A percentile compares a stretch with the other conserved stretches of the same genome.
These are phyloP conservation scores for Gymnosoma rotundatum DNA, from an alignment of 2,888 invertebrate genomes.

Conservation along the genomic window DNA sequence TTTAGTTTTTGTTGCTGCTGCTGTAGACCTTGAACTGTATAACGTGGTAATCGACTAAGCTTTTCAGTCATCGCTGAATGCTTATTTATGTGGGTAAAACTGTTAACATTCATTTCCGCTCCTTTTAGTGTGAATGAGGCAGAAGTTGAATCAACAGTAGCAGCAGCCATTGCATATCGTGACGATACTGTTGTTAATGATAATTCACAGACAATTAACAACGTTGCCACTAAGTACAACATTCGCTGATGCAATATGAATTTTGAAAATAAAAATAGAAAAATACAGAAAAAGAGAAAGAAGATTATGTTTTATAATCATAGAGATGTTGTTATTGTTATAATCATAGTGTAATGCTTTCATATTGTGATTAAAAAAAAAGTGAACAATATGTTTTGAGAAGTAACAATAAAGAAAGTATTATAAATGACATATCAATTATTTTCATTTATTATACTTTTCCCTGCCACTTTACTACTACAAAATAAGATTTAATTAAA, in stretches of 20 bases:
- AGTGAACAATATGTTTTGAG: background rate
- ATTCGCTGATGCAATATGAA: slow-evolving; percentile 72
- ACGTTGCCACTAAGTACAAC: slow-evolving; percentile 74
- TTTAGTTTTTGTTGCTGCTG: slow-evolving; percentile 56
- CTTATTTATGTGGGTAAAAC: slow-evolving; percentile 73
- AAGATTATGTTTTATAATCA: slow-evolving; percentile 32
- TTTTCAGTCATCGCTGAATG: slow-evolving; percentile 52
- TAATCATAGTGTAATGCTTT: slow-evolving; percentile 23
- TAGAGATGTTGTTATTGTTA: slow-evolving; percentile 6
- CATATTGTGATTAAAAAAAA: slow-evolving; percentile 9
- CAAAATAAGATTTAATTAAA: background rate
- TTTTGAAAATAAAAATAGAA: slow-evolving; percentile 41
- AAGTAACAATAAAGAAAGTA: slow-evolving; percentile 21
- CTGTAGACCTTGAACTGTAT: slow-evolving; percentile 63
- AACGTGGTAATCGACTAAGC: slow-evolving; percentile 73
- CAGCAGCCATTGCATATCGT: slow-evolving; percentile 46
- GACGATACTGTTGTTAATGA: slow-evolving; percentile 65
- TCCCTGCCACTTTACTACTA: background rate
- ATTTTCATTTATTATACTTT: background rate
- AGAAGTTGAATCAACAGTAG: slow-evolving; percentile 46
- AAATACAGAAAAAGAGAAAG: slow-evolving; percentile 37
- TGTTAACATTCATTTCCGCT: slow-evolving; percentile 71
- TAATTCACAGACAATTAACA: slow-evolving; percentile 74
- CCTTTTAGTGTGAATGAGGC: slow-evolving; percentile 54
- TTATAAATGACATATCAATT: slow-evolving; percentile 2